phyloP scores from a whole-genome alignment of 1,140 invertebrate genomes.

The Microplitis mediator region DNA sequence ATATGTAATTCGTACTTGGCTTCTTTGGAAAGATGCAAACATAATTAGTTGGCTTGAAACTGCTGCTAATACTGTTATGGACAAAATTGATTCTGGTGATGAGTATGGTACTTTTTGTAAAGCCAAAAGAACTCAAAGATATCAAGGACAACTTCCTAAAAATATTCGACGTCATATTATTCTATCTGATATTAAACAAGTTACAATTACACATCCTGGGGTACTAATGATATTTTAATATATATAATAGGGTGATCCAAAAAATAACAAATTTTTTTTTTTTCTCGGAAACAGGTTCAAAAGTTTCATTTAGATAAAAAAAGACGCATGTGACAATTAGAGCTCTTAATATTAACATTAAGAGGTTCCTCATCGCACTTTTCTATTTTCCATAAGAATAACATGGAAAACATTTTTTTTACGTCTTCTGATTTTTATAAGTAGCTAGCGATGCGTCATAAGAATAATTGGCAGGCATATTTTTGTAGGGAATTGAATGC shows the following conservation, averaged over 20 bases:
- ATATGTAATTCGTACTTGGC: conserved; percentile 75
- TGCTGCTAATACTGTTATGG: conserved; percentile 71
- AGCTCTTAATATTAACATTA: too few species aligned
- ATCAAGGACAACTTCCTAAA: conserved; percentile 70
- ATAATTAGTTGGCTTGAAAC: conserved; percentile 80
- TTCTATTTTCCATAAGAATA: too few species aligned
- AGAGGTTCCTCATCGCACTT: too few species aligned
- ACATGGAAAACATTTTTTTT: too few species aligned
- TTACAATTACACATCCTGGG: conserved; percentile 61
- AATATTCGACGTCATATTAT: conserved; percentile 82
- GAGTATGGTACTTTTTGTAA: conserved; percentile 67
- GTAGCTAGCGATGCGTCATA: too few species aligned
- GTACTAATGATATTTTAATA: conserved; percentile 37
- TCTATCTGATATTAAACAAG: conserved; percentile 79
- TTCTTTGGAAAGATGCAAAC: conserved; percentile 76
- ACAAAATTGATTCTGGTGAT: conserved; percentile 69
- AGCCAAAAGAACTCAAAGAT: conserved; percentile 68
- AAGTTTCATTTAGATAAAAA: too few species aligned
- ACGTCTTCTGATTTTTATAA: too few species aligned
- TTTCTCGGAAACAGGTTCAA: too few species aligned
- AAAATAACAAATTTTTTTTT: background rate
- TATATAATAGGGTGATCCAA: background rate
- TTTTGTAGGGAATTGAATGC: too few species aligned
- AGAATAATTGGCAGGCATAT: too few species aligned
- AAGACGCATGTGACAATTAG: too few species aligned